phyloP scores from a whole-genome alignment of 2,888 invertebrate species.

The Drosophila infuscata region DNA sequence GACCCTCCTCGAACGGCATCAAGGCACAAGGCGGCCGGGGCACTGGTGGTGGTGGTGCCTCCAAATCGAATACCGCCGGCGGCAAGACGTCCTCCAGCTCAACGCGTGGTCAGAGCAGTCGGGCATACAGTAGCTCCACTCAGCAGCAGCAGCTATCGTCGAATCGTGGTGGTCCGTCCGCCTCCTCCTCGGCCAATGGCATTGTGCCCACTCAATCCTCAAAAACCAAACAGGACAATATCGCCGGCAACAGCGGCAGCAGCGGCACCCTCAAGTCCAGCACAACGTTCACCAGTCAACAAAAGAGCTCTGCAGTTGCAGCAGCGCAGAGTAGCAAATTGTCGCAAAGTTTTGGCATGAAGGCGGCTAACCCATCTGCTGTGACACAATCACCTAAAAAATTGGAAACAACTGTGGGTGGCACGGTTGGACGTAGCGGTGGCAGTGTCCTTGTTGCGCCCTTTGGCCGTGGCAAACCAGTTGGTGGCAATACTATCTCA shows the following conservation, averaged over 20 bases:
- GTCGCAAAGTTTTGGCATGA: constrained; percentile 82
- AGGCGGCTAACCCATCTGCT: constrained; percentile 84
- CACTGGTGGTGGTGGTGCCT: constrained; percentile 25
- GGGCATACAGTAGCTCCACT: constrained; percentile 34
- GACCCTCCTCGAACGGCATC: constrained; percentile 14
- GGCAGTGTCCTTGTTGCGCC: constrained; percentile 78
- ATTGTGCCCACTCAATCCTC: constrained; percentile 13
- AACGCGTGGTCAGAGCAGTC: constrained; percentile 47
- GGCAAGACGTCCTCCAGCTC: constrained; percentile 42
- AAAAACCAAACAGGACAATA: constrained; percentile 51
- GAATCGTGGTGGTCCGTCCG: constrained; percentile 15
- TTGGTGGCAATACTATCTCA: constrained; percentile 42
- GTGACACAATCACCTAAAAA: constrained; percentile 84
- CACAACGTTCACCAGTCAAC: constrained; percentile 30
- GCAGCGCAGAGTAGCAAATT: constrained; percentile 41
- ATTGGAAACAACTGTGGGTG: constrained; percentile 42
- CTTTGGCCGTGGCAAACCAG: constrained; percentile 80
- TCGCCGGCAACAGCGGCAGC: constrained; percentile 1
- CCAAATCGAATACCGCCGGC: constrained; percentile 49
- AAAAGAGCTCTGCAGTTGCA: constrained; percentile 29
- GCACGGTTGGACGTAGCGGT: constrained; percentile 67
- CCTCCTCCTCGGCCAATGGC: constrained; percentile 44
- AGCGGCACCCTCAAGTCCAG: constrained; percentile 36
- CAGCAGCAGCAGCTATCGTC: constrained; percentile 28
- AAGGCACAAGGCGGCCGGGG: constrained; percentile 47